phyloP scores from a whole-genome alignment of 2,797 vertebrate genomes.

The Podarcis siculus region DNA sequence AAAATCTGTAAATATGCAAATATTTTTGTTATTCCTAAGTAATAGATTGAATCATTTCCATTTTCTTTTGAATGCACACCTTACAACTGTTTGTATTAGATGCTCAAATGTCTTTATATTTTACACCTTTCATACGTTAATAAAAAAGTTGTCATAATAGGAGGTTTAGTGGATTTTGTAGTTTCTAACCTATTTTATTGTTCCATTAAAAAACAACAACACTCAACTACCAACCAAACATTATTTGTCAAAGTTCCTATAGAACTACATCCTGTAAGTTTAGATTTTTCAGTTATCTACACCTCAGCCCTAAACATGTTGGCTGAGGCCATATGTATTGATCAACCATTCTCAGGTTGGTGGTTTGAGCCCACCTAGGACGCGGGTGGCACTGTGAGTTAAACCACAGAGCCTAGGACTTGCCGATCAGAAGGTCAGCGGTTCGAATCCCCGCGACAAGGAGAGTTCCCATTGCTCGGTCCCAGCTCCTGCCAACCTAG shows the following conservation, averaged over 20 bases:
- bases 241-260: neutral
- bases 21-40: neutral
- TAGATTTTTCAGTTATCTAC: neutral
- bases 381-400: too few relatives aligned
- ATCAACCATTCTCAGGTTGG: neutral
- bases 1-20: neutral
- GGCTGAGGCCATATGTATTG: neutral
- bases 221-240: neutral
- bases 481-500: too few relatives aligned
- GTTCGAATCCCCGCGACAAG: too few relatives aligned
- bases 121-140: neutral
- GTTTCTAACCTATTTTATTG: neutral
- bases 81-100: conserved; percentile 41
- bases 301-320: neutral
- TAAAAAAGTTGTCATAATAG: neutral
- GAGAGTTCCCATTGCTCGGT: too few relatives aligned
- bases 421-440: too few relatives aligned
- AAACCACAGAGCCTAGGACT: too few relatives aligned
- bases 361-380: too few relatives aligned
- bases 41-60: conserved; percentile 57
- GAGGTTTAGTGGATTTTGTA: neutral
- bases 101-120: neutral
- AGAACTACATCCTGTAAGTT: neutral
- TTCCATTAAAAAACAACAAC: too few relatives aligned
- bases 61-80: conserved; percentile 54